A percentile compares a stretch with the other conserved stretches of the same genome.
Evolutionary conservation across 2,888 invertebrate genomes (phyloP).

Genomic region (Esperia sulphurella): DNA sequence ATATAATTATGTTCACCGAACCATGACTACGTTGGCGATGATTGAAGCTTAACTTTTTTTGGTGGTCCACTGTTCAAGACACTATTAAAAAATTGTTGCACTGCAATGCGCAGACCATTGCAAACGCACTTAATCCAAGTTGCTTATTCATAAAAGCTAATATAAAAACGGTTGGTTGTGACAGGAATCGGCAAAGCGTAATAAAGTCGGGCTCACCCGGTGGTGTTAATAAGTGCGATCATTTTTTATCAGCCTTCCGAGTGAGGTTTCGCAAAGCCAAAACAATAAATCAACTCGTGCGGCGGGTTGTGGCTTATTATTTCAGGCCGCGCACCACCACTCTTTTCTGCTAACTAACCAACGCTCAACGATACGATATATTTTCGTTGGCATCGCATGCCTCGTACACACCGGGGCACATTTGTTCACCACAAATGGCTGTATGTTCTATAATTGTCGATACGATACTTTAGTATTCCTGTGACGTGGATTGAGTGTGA

Average conservation of each 20-base stretch:
- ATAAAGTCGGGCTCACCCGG: conserved; percentile 57
- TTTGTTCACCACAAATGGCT: too few relatives aligned
- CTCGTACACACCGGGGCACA: conserved; percentile 21
- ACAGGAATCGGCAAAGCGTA: conserved; percentile 49
- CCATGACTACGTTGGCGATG: too few relatives aligned
- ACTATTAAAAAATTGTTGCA: too few relatives aligned
- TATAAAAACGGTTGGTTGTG: conserved; percentile 35
- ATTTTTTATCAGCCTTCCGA: conserved; percentile 71
- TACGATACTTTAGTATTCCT: too few relatives aligned
- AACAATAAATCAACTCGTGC: conserved; percentile 69
- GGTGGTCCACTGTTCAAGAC: too few relatives aligned
- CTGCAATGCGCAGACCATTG: too few relatives aligned
- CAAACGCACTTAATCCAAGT: not conserved
- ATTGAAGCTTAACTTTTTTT: too few relatives aligned
- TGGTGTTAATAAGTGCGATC: conserved; percentile 72
- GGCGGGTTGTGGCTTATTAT: conserved; percentile 69
- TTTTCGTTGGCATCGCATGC: conserved; percentile 46
- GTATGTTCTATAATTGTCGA: too few relatives aligned
- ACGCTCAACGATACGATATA: conserved; percentile 50
- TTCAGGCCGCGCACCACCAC: conserved; percentile 55
- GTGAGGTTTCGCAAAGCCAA: conserved; percentile 71
- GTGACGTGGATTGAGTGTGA: too few relatives aligned
- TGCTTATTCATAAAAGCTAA: conserved; percentile 21
- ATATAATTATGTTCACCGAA: too few relatives aligned
- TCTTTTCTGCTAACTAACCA: conserved; percentile 64